A percentile compares a stretch with the other conserved stretches of the same genome.
phyloP scores from a whole-genome alignment of 1,140 invertebrate genomes.

The Stratiolaelaps scimitus region DNA sequence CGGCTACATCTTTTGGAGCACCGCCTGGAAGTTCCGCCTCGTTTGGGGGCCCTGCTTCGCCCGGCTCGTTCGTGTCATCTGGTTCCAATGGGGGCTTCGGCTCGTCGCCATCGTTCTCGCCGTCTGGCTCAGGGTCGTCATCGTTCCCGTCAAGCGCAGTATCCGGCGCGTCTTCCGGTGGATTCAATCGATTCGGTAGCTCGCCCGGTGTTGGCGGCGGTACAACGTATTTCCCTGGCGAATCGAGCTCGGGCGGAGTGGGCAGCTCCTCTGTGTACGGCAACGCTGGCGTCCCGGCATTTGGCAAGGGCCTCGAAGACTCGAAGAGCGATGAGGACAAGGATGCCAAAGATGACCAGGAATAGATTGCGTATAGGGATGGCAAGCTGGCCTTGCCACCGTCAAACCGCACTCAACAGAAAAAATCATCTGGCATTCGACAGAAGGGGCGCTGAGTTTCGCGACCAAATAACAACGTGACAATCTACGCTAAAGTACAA shows the following conservation, averaged over 20 bases:
- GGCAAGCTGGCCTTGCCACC: too few relatives aligned
- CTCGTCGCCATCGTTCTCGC: not conserved
- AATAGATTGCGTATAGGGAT: not conserved
- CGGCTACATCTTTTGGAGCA: slow-evolving; percentile 5
- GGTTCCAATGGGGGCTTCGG: not conserved
- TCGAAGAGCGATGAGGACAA: slow-evolving; percentile 22
- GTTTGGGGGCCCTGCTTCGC: not conserved
- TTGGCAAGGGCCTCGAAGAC: slow-evolving; percentile 20
- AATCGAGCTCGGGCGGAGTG: not conserved
- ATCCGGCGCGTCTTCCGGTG: too few relatives aligned
- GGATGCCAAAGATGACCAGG: slow-evolving; percentile 20
- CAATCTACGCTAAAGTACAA: too few relatives aligned
- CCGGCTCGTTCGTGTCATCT: slow-evolving; percentile 10
- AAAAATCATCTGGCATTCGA: too few relatives aligned
- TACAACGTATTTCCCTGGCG: slow-evolving; percentile 18
- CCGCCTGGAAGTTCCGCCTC: not conserved
- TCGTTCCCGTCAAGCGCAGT: too few relatives aligned
- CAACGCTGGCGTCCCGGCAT: not conserved
- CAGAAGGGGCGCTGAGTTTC: too few relatives aligned
- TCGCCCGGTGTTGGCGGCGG: not conserved
- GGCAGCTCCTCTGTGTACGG: not conserved
- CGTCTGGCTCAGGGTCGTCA: not conserved
- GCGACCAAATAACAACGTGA: too few relatives aligned
- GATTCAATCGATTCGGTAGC: slow-evolving; percentile 9
- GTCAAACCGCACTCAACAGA: too few relatives aligned